These are phyloP conservation scores for Lota lota DNA, from an alignment of 2,113 vertebrate species.

Conservation along the genomic window DNA sequence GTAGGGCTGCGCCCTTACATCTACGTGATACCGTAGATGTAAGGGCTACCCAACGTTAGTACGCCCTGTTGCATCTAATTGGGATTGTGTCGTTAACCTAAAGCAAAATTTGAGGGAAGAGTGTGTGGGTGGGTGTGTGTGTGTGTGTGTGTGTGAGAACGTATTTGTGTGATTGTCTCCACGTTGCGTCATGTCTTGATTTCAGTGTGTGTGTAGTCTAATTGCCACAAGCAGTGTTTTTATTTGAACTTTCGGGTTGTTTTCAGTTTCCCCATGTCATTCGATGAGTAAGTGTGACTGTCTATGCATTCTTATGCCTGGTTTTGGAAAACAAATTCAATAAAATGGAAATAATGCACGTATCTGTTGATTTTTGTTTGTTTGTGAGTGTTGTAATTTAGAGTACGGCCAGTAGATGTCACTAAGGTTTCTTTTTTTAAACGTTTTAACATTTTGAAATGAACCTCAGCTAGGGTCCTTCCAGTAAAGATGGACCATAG, in stretches of 20 bases:
- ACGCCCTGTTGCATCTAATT: conserved; percentile 10
- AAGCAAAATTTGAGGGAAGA: conserved; percentile 3
- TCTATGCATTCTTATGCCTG: conserved; percentile 68
- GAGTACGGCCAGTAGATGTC: conserved; percentile 40
- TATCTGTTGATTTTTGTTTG: conserved; percentile 6
- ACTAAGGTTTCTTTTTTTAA: too few relatives aligned
- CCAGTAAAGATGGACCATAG: neutral
- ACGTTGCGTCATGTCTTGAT: conserved; percentile 14
- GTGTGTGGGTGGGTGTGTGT: conserved; percentile 16
- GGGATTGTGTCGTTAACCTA: conserved; percentile 13
- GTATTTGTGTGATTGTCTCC: conserved; percentile 5
- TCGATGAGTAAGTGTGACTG: conserved; percentile 47
- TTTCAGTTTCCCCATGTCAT: conserved; percentile 32
- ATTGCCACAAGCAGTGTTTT: conserved; percentile 50
- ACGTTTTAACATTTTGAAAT: too few relatives aligned
- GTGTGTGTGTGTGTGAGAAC: neutral
- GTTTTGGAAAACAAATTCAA: conserved; percentile 72
- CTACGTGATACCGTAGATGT: neutral
- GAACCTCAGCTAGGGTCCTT: too few relatives aligned
- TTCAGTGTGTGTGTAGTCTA: conserved; percentile 18
- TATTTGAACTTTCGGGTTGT: conserved; percentile 31
- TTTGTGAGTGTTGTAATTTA: neutral
- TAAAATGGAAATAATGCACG: conserved; percentile 61
- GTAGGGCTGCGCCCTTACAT: too few relatives aligned
- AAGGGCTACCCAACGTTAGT: conserved; percentile 5